These are phyloP conservation scores for Gibbula magus DNA, from an alignment of 2,888 invertebrate species.

Conservation along the genomic window DNA sequence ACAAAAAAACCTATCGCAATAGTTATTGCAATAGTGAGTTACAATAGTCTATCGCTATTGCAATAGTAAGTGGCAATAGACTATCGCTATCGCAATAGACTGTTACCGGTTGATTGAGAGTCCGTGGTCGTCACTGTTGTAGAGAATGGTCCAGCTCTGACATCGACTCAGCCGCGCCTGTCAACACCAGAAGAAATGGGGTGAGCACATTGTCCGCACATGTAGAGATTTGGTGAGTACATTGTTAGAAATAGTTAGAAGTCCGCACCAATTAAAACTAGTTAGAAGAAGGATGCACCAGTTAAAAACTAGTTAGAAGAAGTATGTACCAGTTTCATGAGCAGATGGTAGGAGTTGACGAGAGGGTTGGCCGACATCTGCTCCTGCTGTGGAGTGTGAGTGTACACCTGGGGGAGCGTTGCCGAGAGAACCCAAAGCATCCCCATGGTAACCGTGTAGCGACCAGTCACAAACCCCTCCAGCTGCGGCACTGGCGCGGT, in stretches of 20 bases:
- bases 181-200: not conserved
- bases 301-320: not conserved
- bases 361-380: conserved; percentile 53
- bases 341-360: conserved; percentile 52
- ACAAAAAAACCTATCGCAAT: too few relatives aligned
- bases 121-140: conserved; percentile 89
- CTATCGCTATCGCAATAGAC: too few relatives aligned
- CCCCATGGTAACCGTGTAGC: conserved; percentile 61
- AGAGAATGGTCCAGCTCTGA: conserved; percentile 85
- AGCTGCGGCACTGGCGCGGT: conserved; percentile 60
- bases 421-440: conserved; percentile 71
- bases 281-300: not conserved
- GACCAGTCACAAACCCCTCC: conserved; percentile 58
- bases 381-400: conserved; percentile 45
- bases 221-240: too few relatives aligned
- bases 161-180: conserved; percentile 62
- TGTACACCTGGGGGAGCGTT: conserved; percentile 67
- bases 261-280: not conserved
- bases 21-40: too few relatives aligned
- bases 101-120: conserved; percentile 85
- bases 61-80: too few relatives aligned
- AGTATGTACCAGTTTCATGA: conserved; percentile 54
- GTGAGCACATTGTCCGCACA: too few relatives aligned
- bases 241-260: too few relatives aligned
- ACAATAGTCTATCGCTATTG: too few relatives aligned